Conservation (phyloP, 2,797 vertebrate genomes). For the Telmatherina bonti region DNA sequence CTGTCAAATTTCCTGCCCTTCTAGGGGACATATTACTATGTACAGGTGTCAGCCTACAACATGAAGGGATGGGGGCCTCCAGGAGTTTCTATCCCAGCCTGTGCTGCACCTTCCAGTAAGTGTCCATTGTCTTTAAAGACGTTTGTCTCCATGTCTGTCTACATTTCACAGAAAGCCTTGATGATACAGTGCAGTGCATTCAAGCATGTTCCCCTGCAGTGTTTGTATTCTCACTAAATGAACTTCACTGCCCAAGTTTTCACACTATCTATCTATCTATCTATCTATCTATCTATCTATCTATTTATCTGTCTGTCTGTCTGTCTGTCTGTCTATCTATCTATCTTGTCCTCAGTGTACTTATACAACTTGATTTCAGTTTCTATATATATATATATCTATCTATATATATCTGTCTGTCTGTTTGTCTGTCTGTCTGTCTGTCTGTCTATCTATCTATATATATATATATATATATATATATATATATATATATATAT, state of each 20-base stretch:
- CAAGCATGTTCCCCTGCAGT: constrained; percentile 22
- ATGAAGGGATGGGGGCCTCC: constrained; percentile 94
- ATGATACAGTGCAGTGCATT: constrained; percentile 10
- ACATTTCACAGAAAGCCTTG: constrained; percentile 14
- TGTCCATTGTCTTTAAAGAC: constrained; percentile 36
- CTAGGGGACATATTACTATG: constrained; percentile 87
- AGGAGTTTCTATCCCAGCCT: constrained; percentile 82
- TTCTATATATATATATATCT: too few relatives aligned
- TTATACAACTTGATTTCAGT: too few relatives aligned
- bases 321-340: too few relatives aligned
- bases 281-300: neutral
- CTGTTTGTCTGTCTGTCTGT: too few relatives aligned
- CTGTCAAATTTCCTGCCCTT: constrained; percentile 46
- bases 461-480: too few relatives aligned
- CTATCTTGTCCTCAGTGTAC: too few relatives aligned
- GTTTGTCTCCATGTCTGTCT: constrained; percentile 12
- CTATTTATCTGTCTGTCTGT: too few relatives aligned
- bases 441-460: neutral
- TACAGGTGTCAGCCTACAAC: constrained; percentile 91
- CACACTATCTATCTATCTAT: neutral
- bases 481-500: too few relatives aligned
- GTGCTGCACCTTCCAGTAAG: constrained; percentile 91
- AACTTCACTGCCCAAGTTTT: constrained; percentile 3
- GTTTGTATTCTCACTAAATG: constrained; percentile 29
- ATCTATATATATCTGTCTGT: too few relatives aligned